Conservation (phyloP, 2,797 vertebrate genomes). For the Basileuterus tristriatus region DNA sequence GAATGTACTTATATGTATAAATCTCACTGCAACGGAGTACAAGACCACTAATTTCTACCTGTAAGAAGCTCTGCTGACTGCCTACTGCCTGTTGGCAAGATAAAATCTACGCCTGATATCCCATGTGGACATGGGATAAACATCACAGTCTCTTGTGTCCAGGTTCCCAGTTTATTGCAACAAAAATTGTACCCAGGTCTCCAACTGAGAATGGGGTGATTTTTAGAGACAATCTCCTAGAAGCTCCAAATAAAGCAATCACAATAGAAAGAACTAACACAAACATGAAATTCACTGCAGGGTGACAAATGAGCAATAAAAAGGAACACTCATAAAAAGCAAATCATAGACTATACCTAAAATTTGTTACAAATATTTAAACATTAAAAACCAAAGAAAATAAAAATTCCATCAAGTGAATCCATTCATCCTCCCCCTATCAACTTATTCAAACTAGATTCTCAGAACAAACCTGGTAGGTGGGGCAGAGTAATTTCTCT, state of each 20-base stretch:
- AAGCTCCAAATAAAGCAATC: not conserved
- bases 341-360: not conserved
- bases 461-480: not conserved
- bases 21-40: not conserved
- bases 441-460: not conserved
- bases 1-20: not conserved
- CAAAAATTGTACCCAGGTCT: not conserved
- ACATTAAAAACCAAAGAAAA: not conserved
- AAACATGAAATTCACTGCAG: not conserved
- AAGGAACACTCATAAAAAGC: not conserved
- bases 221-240: not conserved
- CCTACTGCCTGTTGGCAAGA: not conserved
- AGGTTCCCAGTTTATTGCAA: not conserved
- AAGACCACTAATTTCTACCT: not conserved
- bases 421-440: not conserved
- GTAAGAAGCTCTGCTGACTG: not conserved
- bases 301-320: not conserved
- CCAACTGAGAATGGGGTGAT: not conserved
- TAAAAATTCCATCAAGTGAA: not conserved
- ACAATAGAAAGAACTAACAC: not conserved
- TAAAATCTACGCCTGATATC: not conserved
- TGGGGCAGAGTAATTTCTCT: fast-evolving
- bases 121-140: not conserved
- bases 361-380: not conserved
- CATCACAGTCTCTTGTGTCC: not conserved